These are phyloP conservation scores for Seira musarum DNA, from an alignment of 2,888 invertebrate genomes.

Conservation along the genomic window DNA sequence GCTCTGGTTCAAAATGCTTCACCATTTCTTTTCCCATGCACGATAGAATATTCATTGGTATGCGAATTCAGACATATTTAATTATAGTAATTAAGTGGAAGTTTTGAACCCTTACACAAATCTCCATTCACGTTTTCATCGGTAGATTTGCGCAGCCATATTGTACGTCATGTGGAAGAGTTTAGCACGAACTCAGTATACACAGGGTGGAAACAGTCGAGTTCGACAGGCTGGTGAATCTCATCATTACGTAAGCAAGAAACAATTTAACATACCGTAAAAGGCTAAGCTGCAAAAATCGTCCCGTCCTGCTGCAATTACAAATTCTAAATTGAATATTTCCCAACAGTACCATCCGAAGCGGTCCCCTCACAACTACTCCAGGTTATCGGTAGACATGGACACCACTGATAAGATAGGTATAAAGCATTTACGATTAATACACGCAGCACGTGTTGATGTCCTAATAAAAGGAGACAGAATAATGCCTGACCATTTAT, in stretches of 20 bases:
- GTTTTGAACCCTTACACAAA: too few relatives aligned
- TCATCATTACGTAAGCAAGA: slow-evolving; percentile 62
- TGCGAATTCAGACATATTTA: too few relatives aligned
- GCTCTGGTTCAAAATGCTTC: slow-evolving; percentile 79
- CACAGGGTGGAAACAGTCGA: slow-evolving; percentile 20
- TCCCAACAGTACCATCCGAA: neutral
- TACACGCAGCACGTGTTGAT: too few relatives aligned
- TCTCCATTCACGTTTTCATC: too few relatives aligned
- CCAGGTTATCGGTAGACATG: too few relatives aligned
- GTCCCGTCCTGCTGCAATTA: neutral
- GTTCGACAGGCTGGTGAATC: slow-evolving; percentile 55
- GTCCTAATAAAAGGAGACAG: too few relatives aligned
- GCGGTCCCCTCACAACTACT: neutral
- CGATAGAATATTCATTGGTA: slow-evolving; percentile 91
- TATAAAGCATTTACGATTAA: too few relatives aligned
- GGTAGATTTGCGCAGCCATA: slow-evolving; percentile 92
- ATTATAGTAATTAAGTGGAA: too few relatives aligned
- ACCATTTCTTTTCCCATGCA: slow-evolving; percentile 91
- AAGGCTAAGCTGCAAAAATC: neutral
- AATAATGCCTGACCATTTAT: too few relatives aligned
- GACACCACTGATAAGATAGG: too few relatives aligned
- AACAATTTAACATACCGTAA: neutral
- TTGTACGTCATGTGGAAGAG: slow-evolving; percentile 75
- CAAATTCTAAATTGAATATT: neutral
- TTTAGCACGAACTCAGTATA: slow-evolving; percentile 48